Evolutionary conservation across 2,113 vertebrate species (phyloP), one percentile per base, ranked within the genome.

Genomic region (Nannospalax galili): DNA sequence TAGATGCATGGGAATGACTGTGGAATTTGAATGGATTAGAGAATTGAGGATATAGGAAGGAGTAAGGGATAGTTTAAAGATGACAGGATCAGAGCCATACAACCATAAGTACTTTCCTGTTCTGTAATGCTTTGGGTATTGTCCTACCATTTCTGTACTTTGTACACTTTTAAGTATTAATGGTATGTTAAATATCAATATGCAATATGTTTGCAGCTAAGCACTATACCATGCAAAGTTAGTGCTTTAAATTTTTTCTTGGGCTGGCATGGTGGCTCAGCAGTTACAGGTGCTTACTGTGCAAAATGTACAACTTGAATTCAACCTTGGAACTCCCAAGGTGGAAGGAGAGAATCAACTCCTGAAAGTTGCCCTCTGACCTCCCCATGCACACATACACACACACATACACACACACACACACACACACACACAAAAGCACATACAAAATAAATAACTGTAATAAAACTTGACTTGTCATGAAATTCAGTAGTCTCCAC

Each of bases 1-100:
- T 64, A 4, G 30, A 82, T 80, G 2, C n/a, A 28, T n/a, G 19
- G n/a, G 30, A 84, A 10, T 77, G 65, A 37, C 32, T 26, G 80
- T 62, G 37, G n/a, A 90, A 93, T n/a, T 45, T 86, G 79, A 95
- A 45, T 8, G 91, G 69, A 88, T 60, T 42, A 93, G 62, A 94
- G 64, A 96, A 89, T 10, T 64, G 45, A 96, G n/a, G 35, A 2
- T 82, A 70, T 42, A 2, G 70, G 35, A 93, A 80, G 11, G 26
- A 15, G 30, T 79, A 19, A 82, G 8, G 35, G 15, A 40, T 24
- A 69, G 9, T 88, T 88, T 95, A 90, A 86, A 93, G 20, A 60
- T 74, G 32, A 20, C 22, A 90, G 74, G 42, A 88, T 92, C 19
- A 45, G 67, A 19, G 9, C 30, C 58, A 91, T 19, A 73, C 28